These are phyloP conservation scores for Lasiommata megera DNA, from an alignment of 2,888 invertebrate genomes.

Conservation along the genomic window DNA sequence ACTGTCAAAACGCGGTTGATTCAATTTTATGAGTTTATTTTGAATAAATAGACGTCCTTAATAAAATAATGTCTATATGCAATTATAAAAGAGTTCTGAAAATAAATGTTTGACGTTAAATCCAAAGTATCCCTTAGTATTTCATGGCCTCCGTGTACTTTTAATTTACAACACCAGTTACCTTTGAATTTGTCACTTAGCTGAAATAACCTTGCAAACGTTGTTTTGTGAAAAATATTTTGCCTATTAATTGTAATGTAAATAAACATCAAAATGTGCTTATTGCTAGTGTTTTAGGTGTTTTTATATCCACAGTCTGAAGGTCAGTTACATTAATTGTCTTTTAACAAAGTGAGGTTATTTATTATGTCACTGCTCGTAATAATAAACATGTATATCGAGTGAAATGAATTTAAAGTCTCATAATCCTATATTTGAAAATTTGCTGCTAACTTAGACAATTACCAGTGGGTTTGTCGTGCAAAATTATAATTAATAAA, in stretches of 20 bases:
- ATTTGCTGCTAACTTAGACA: no score
- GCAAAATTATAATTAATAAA: no score
- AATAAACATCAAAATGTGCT: no score
- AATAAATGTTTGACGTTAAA: background rate
- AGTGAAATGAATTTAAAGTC: no score
- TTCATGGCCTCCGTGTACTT: background rate
- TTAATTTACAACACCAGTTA: background rate
- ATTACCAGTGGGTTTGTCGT: no score
- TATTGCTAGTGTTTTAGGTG: background rate
- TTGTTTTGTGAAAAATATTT: background rate
- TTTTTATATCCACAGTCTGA: background rate
- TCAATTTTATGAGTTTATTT: conserved; percentile 15
- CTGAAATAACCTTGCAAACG: background rate
- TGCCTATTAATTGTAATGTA: no score
- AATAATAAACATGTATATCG: background rate
- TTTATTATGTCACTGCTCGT: background rate
- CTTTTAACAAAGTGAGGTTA: conserved; percentile 1
- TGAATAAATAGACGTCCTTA: background rate
- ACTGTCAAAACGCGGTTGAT: conserved; percentile 21
- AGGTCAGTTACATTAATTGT: background rate
- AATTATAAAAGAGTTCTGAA: background rate
- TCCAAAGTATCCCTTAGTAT: background rate
- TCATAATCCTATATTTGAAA: background rate
- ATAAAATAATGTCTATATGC: background rate
- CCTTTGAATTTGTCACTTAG: background rate